Conservation (phyloP, 2,797 vertebrate species). For the Simalia tracyae region DNA sequence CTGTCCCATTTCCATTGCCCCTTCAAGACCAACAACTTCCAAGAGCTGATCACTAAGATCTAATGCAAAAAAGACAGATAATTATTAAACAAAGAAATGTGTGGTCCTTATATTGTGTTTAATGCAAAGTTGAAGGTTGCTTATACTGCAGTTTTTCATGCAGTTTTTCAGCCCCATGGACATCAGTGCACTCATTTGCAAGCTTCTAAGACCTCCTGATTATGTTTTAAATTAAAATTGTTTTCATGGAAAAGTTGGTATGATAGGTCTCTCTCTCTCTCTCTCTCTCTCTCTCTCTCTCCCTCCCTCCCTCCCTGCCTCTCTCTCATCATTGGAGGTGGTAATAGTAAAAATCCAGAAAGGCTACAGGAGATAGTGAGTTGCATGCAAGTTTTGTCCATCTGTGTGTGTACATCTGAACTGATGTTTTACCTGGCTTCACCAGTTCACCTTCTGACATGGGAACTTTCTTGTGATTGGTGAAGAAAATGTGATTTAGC, state of each 20-base stretch:
- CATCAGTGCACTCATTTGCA: not conserved
- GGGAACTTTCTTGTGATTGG: not conserved
- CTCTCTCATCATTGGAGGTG: not conserved
- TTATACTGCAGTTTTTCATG: not conserved
- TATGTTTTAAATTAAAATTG: not conserved
- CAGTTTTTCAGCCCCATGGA: not conserved
- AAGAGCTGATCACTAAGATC: conserved; percentile 76
- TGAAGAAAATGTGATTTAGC: not conserved
- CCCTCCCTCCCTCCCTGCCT: too few relatives aligned
- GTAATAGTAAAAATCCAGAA: not conserved
- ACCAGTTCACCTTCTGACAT: not conserved
- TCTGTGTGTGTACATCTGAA: not conserved
- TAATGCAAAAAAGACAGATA: conserved; percentile 48
- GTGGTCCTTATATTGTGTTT: not conserved
- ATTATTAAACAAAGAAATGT: not conserved
- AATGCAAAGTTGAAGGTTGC: not conserved
- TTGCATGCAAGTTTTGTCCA: not conserved
- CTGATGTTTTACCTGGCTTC: not conserved
- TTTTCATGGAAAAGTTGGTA: not conserved
- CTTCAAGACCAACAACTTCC: conserved; percentile 91
- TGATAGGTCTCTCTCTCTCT: not conserved
- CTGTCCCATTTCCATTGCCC: conserved; percentile 96
- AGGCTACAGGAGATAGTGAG: not conserved
- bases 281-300: not conserved
- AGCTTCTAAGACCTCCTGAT: not conserved